Evolutionary conservation across 2,888 invertebrate species (phyloP).

Genomic region (Achlya flavicornis): DNA sequence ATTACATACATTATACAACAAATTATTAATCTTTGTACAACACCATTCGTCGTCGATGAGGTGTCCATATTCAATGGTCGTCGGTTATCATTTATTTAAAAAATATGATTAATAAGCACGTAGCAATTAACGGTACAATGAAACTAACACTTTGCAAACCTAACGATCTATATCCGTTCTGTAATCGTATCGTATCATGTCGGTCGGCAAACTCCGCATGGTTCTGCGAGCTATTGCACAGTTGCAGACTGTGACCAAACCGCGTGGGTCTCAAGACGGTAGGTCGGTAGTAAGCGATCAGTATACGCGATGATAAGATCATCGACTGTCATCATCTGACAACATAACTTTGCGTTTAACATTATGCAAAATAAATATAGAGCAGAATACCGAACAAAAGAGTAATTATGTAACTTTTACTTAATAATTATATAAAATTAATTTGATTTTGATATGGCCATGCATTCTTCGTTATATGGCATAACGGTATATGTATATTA

Average conservation of each 20-base stretch:
- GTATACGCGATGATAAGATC: background rate
- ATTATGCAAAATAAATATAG: conserved; percentile 58
- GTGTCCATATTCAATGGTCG: conserved; percentile 58
- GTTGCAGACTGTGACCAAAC: background rate
- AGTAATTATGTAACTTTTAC: conserved; percentile 47
- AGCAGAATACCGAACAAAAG: conserved; percentile 50
- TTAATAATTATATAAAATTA: conserved; percentile 71
- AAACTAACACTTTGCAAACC: conserved; percentile 56
- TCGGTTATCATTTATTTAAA: conserved; percentile 58
- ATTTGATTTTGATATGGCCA: conserved; percentile 81
- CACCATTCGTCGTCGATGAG: conserved; percentile 62
- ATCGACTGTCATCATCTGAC: conserved; percentile 37
- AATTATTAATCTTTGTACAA: conserved; percentile 79
- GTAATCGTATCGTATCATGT: conserved; percentile 14
- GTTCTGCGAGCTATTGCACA: conserved; percentile 18
- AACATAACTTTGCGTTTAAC: conserved; percentile 44
- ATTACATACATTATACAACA: conserved; percentile 82
- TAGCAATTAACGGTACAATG: conserved; percentile 76
- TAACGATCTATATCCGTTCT: conserved; percentile 39
- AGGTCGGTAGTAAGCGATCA: background rate
- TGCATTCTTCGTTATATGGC: conserved; percentile 68
- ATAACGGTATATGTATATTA: conserved; percentile 78
- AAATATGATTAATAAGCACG: conserved; percentile 66
- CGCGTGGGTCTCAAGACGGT: background rate
- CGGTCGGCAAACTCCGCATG: conserved; percentile 26